Base-by-base conservation (phyloP, 2,797 vertebrate genomes). In the Nyctalus aviator region DNA sequence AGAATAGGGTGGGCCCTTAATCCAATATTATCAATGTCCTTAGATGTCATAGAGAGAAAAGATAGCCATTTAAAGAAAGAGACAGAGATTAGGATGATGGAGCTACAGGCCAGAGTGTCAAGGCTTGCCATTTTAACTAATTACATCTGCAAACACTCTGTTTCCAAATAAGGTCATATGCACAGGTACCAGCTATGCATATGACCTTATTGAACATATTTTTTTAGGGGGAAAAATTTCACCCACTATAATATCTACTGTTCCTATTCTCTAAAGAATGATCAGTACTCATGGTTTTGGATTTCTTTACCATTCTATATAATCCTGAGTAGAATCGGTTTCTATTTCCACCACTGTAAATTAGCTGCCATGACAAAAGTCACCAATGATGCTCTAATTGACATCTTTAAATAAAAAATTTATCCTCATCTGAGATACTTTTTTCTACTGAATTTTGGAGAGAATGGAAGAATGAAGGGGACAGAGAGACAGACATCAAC, bases 281-380 rank as follows among this genome's bases (percentile, higher is more conserved):
- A 35, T 77, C 46, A 59, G 9, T 66, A 66, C 15, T 46, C n/a
- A 57, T 17, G 46, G 48, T 83, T 90, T 73, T 90, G 35, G 68
- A 66, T 91, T 91, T 87, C 62, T 84, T 90, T 90, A 59, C 12
- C 8, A 41, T 84, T 14, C 11, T 55, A 23, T 68, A 79, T 79
- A 87, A 32, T 90, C 21, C 35, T 84, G 11, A 9, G 41, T 73
- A 75, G 53, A 79, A 78, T 32, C 57, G 62, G 12, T 59, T 93
- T 53, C 7, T 35, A 6, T 91, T 87, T 53, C 21, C 3, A 73
- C 14, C 17, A 23, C 17, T 90, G 8, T 68, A 37, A 92, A 62
- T 32, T 46, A 87, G 46, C 15, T 75, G 35, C 82, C 50, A 25
- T 75, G 27, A 82, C 6, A 59, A 62, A 94, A 71, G 46, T 64